These are phyloP conservation scores for Drosophila malerkotliana DNA, from an alignment of 1,140 invertebrate genomes.

Conservation along the genomic window DNA sequence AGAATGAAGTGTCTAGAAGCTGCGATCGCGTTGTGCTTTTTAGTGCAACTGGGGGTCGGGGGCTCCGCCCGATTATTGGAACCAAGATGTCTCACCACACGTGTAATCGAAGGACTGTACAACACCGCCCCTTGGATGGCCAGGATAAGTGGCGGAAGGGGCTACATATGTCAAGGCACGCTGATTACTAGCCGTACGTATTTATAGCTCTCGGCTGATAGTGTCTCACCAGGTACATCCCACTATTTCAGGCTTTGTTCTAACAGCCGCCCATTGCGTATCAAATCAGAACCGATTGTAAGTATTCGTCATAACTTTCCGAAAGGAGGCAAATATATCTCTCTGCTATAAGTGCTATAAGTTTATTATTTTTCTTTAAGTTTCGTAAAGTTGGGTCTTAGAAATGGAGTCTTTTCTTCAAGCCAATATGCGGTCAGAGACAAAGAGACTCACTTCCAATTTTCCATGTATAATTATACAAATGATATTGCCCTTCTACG, in stretches of 20 bases:
- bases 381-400: not conserved
- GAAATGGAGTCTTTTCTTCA: too few species aligned
- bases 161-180: slow-evolving; percentile 11
- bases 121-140: slow-evolving; percentile 8
- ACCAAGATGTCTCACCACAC: too few species aligned
- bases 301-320: not conserved
- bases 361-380: not conserved
- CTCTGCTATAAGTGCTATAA: not conserved
- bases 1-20: too few species aligned
- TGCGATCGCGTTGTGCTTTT: too few species aligned
- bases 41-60: too few species aligned
- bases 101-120: too few species aligned
- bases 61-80: too few species aligned
- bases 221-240: not conserved
- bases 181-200: slow-evolving; percentile 15
- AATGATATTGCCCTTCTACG: not conserved
- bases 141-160: not conserved
- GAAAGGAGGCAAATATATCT: not conserved
- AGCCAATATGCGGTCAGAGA: not conserved
- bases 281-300: not conserved
- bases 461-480: not conserved
- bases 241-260: slow-evolving; percentile 7
- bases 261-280: slow-evolving; percentile 27
- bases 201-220: not conserved
- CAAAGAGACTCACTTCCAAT: not conserved